These are phyloP conservation scores for Triops longicaudatus DNA, from an alignment of 1,140 invertebrate genomes.

Conservation along the genomic window DNA sequence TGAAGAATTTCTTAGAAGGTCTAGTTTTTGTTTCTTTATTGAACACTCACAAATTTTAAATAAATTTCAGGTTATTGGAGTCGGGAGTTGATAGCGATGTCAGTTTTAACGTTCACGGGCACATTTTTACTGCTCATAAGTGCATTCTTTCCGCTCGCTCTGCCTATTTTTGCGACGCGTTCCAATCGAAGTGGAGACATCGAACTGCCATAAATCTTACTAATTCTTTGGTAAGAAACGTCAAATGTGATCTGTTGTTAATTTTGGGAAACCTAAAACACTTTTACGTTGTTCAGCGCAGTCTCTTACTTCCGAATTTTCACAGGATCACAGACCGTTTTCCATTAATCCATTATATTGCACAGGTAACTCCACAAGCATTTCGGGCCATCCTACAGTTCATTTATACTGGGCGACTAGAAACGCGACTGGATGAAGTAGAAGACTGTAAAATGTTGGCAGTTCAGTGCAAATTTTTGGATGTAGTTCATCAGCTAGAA, in stretches of 20 bases:
- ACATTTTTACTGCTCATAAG: constrained; percentile 40
- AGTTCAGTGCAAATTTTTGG: constrained; percentile 41
- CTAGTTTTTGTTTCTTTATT: constrained; percentile 20
- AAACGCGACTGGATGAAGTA: constrained; percentile 39
- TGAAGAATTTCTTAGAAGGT: constrained; percentile 48
- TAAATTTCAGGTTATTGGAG: constrained; percentile 39
- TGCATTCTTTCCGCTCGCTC: constrained; percentile 43
- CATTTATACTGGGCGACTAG: constrained; percentile 43
- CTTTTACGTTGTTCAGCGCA: too few relatives aligned
- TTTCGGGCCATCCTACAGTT: constrained; percentile 43
- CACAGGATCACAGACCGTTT: too few relatives aligned
- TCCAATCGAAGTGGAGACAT: constrained; percentile 41
- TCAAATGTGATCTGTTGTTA: too few relatives aligned
- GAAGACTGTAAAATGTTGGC: constrained; percentile 41
- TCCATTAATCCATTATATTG: too few relatives aligned
- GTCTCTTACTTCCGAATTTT: too few relatives aligned
- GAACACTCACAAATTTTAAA: constrained; percentile 21
- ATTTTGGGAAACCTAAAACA: neutral
- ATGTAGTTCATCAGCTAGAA: constrained; percentile 39
- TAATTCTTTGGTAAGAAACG: constrained; percentile 37
- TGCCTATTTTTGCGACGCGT: constrained; percentile 42
- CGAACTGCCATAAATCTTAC: constrained; percentile 37
- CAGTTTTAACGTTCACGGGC: constrained; percentile 41
- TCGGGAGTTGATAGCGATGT: constrained; percentile 41
- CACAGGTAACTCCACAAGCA: constrained; percentile 36